Evolutionary conservation across 2,797 vertebrate genomes (phyloP).

Genomic region (Ctenosaura bakeri): DNA sequence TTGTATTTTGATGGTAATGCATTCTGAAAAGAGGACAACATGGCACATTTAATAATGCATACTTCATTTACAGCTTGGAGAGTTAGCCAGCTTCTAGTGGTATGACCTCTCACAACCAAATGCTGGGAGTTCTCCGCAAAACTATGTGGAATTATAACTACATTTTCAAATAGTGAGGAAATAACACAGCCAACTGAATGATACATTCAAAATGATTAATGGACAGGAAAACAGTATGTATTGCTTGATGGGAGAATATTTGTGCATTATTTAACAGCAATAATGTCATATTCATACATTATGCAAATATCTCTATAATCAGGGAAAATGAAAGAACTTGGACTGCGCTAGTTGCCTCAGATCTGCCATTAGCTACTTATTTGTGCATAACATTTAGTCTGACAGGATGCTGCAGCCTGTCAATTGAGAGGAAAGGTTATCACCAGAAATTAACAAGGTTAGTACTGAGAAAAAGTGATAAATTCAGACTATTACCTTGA

Average conservation of each 20-base stretch:
- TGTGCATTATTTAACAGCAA: conserved; percentile 88
- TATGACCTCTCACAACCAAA: conserved; percentile 71
- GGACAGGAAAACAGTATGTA: conserved; percentile 79
- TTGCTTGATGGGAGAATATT: conserved; percentile 83
- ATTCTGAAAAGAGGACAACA: conserved; percentile 61
- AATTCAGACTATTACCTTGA: conserved; percentile 62
- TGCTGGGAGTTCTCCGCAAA: conserved; percentile 47
- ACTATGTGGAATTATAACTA: conserved; percentile 74
- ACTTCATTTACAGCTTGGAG: conserved; percentile 77
- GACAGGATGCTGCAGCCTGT: conserved; percentile 55
- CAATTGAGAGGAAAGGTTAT: conserved; percentile 72
- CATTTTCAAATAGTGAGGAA: conserved; percentile 72
- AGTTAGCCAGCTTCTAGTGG: conserved; percentile 66
- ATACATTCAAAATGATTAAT: conserved; percentile 81
- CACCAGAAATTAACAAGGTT: conserved; percentile 72
- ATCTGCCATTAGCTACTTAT: conserved; percentile 81
- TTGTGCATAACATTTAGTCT: conserved; percentile 79
- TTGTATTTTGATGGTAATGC: conserved; percentile 70
- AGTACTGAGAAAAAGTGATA: conserved; percentile 75
- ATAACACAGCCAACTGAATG: conserved; percentile 64
- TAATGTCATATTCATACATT: conserved; percentile 86
- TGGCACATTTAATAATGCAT: conserved; percentile 78
- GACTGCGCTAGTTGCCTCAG: conserved; percentile 77
- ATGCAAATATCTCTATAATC: conserved; percentile 84
- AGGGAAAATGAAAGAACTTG: conserved; percentile 82